Base-by-base conservation (phyloP, 2,113 vertebrate genomes). In the Hyaena hyaena region DNA sequence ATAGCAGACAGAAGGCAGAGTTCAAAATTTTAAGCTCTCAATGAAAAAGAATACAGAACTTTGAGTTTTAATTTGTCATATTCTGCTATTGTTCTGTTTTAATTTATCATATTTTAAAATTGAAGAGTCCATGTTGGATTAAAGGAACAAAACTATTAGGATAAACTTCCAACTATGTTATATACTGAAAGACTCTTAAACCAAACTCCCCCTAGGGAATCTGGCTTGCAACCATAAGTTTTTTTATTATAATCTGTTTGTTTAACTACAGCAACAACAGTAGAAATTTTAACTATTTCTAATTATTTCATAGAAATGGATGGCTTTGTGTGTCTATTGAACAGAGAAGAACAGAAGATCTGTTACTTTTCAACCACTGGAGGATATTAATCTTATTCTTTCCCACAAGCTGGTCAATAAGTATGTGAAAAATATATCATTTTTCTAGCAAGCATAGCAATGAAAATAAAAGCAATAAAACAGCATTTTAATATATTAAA, bases 21-120 rank as follows among this genome's bases (percentile, higher is more conserved):
- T 97, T 94, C 88, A 96, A 94, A 95, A 94, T 43, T 94, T 82
- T 79, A 96, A 88, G 80, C 31, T 94, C 71, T 58, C 65, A 84
- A 93, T 10, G 35, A 90, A 90, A 89, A 97, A 95, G 31, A 90
- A 90, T 77, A 66, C 45, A 83, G 81, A 85, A 81, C 58, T 69
- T 98, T 24, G 31, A 50, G 15, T 93, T 92, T 85, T 80, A 39
- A 19, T 85, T 89, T 87, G 69, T 95, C 31, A 43, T 39, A 90
- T 94, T 93, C 50, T 48, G 12, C 71, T 73, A 74, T 43, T 43
- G 45, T 45, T 74, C 73, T 74, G 10, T 90, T 90, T 86, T 88
- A 53, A 19, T 79, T 87, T 81, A 66, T 96, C 17, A 43, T 33
- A 93, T 94, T 92, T 53, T 69, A 53, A 95, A 85, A 71, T 93